Percentiles rank a stretch among this genome's conserved stretches.
Evolutionary conservation across 2,888 invertebrate genomes (phyloP).

Genomic region (Saturnia pavonia): DNA sequence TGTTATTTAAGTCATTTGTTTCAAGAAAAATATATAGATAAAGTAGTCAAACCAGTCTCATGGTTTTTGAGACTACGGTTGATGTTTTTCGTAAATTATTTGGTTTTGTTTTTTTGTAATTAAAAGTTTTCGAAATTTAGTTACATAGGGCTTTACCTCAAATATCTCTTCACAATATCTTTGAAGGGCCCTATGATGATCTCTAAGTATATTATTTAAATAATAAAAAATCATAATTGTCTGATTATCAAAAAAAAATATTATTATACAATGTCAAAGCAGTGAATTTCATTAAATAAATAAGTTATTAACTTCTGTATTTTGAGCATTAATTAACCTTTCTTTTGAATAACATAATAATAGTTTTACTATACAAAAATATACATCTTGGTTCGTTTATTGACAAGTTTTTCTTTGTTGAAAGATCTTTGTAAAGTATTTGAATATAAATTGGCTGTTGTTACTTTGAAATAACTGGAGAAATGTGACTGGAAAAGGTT

Average conservation of each 20-base stretch:
- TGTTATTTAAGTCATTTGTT: not conserved
- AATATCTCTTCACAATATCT: too few relatives aligned
- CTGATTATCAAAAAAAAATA: too few relatives aligned
- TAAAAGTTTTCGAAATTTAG: not conserved
- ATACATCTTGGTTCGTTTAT: not conserved
- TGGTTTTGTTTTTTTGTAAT: not conserved
- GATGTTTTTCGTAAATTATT: conserved; percentile 21
- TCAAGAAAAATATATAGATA: not conserved
- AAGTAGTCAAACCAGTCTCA: not conserved
- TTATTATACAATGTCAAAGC: too few relatives aligned
- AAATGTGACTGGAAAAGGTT: not conserved
- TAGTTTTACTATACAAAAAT: not conserved
- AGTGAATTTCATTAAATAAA: not conserved
- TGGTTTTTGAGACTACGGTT: conserved; percentile 30
- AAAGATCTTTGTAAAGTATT: not conserved
- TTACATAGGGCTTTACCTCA: not conserved
- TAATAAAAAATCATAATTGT: too few relatives aligned
- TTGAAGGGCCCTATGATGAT: too few relatives aligned
- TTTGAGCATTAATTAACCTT: not conserved
- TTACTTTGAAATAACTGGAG: too few relatives aligned
- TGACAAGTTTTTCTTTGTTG: not conserved
- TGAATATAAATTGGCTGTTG: not conserved
- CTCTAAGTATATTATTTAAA: too few relatives aligned
- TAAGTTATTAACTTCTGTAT: not conserved
- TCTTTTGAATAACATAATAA: not conserved